These are phyloP conservation scores for Lethenteron camtschaticum DNA, from an alignment of 2,113 vertebrate genomes.

Conservation along the genomic window DNA sequence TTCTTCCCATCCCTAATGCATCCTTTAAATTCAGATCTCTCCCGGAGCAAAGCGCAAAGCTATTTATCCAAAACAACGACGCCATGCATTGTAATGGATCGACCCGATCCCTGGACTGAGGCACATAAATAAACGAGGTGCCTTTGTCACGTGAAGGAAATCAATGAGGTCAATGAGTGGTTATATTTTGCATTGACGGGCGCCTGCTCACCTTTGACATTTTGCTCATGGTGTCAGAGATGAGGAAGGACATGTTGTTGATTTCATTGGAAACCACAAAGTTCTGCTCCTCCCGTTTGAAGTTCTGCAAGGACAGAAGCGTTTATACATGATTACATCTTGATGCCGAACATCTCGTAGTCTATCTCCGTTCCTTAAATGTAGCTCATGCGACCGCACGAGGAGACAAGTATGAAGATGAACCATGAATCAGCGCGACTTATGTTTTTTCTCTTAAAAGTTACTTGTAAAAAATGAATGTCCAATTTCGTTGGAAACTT, in stretches of 20 bases:
- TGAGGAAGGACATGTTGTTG: conserved; percentile 96
- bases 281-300: conserved; percentile 91
- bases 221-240: conserved; percentile 80
- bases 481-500: conserved; percentile 4
- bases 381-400: conserved; percentile 7
- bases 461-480: neutral
- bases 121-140: too few species aligned
- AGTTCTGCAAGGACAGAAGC: conserved; percentile 36
- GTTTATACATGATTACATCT: too few species aligned
- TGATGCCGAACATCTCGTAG: too few species aligned
- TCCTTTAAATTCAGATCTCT: too few species aligned
- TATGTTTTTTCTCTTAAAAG: neutral
- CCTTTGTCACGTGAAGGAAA: too few species aligned
- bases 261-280: conserved; percentile 96
- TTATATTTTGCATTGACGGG: too few species aligned
- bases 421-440: neutral
- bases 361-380: neutral
- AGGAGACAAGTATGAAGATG: conserved; percentile 5
- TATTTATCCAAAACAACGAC: too few species aligned
- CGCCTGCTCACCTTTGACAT: conserved; percentile 59
- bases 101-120: too few species aligned
- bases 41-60: too few species aligned
- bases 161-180: too few species aligned
- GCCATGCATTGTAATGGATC: too few species aligned
- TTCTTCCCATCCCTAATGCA: too few species aligned